Evolutionary conservation across 2,888 invertebrate genomes (phyloP).

Genomic region (Erebia palarica): DNA sequence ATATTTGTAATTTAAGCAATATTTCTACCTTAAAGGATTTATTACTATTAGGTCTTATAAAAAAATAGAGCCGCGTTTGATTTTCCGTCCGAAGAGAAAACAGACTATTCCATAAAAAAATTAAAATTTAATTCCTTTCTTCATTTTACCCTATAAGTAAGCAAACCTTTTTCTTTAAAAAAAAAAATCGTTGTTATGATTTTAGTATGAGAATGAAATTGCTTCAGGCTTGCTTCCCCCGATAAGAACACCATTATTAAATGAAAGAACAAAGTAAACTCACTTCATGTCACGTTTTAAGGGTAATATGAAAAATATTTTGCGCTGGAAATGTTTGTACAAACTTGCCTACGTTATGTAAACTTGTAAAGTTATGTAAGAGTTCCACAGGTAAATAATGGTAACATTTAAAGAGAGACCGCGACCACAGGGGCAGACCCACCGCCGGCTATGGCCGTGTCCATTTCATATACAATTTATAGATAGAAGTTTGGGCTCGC

Average conservation of each 20-base stretch:
- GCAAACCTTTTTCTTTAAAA: background rate
- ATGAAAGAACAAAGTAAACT: background rate
- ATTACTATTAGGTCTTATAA: too few species aligned
- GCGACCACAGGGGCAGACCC: too few species aligned
- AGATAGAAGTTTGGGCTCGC: too few species aligned
- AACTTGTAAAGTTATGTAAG: background rate
- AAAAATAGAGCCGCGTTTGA: too few species aligned
- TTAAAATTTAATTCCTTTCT: background rate
- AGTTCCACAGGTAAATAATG: background rate
- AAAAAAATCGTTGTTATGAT: slow-evolving; percentile 1
- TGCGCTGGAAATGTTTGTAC: background rate
- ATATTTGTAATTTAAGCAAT: too few species aligned
- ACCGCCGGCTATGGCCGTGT: too few species aligned
- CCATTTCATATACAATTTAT: too few species aligned
- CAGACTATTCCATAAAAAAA: background rate
- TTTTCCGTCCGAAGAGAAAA: background rate
- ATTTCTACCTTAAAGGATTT: too few species aligned
- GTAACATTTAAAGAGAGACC: too few species aligned
- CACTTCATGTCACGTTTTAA: background rate
- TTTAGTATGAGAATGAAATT: slow-evolving; percentile 1
- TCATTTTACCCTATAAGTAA: background rate
- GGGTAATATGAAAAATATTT: background rate
- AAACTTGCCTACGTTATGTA: background rate
- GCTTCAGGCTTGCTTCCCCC: background rate
- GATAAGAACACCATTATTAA: slow-evolving; percentile 5